Percentiles rank a stretch among this genome's conserved stretches.
These are phyloP conservation scores for Pyrrhia umbra DNA, from an alignment of 2,888 invertebrate species.

Conservation along the genomic window DNA sequence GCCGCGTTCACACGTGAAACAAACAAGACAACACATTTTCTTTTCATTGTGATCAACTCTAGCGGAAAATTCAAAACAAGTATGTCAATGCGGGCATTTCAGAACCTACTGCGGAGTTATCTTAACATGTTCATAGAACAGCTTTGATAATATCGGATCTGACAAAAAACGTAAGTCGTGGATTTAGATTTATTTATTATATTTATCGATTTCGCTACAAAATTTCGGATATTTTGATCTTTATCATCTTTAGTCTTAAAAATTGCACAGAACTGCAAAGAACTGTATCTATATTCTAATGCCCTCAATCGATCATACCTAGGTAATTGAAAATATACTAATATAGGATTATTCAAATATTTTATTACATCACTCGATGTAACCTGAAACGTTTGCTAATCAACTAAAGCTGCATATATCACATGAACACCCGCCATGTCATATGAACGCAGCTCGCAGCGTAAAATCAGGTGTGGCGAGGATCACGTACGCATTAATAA, in stretches of 20 bases:
- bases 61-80: conserved; percentile 28
- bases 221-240: too few relatives aligned
- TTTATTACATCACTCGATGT: neutral
- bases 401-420: neutral
- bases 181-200: too few relatives aligned
- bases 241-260: too few relatives aligned
- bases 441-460: conserved; percentile 57
- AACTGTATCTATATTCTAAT: too few relatives aligned
- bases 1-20: conserved; percentile 58
- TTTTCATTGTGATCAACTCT: conserved; percentile 49
- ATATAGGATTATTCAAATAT: neutral
- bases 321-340: neutral
- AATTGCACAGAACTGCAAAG: too few relatives aligned
- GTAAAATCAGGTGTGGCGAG: conserved; percentile 82
- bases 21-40: conserved; percentile 61
- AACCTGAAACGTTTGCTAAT: neutral
- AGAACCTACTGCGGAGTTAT: too few relatives aligned
- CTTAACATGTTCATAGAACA: neutral
- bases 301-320: too few relatives aligned
- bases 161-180: too few relatives aligned
- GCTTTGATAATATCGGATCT: too few relatives aligned
- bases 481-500: conserved; percentile 87
- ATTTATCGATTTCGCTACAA: too few relatives aligned
- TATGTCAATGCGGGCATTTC: neutral
- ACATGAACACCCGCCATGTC: neutral